Evolutionary conservation across 2,113 vertebrate species (phyloP).

Genomic region (Perca schrenkii): DNA sequence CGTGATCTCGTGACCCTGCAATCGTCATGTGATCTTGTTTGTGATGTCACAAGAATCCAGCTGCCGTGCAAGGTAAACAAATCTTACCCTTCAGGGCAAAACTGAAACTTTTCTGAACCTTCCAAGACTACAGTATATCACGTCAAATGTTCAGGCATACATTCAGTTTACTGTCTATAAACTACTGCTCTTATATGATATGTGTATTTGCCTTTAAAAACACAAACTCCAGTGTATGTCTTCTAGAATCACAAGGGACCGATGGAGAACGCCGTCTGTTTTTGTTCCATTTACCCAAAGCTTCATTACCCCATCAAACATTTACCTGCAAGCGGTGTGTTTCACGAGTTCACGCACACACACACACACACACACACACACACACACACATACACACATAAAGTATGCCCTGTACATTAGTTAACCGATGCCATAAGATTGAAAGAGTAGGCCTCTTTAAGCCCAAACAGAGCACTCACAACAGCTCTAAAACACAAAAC

Average conservation of each 20-base stretch:
- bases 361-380: constrained; percentile 20
- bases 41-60: background rate
- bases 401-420: constrained; percentile 57
- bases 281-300: constrained; percentile 74
- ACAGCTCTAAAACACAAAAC: constrained; percentile 54
- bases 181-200: background rate
- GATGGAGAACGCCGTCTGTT: constrained; percentile 59
- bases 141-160: background rate
- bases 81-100: constrained; percentile 10
- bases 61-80: background rate
- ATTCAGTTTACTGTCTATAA: background rate
- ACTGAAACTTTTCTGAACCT: constrained; percentile 14
- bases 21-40: background rate
- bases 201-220: constrained; percentile 34
- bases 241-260: constrained; percentile 42
- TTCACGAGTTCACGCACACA: constrained; percentile 9
- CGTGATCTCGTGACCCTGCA: background rate
- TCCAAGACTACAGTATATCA: background rate
- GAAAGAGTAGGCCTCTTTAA: constrained; percentile 40
- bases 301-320: constrained; percentile 84
- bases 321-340: constrained; percentile 78
- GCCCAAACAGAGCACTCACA: constrained; percentile 39
- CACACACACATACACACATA: constrained; percentile 27
- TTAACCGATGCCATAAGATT: constrained; percentile 39
- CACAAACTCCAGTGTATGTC: constrained; percentile 41